These are phyloP conservation scores for Tipula helvola DNA, from an alignment of 2,888 invertebrate genomes.

Conservation along the genomic window DNA sequence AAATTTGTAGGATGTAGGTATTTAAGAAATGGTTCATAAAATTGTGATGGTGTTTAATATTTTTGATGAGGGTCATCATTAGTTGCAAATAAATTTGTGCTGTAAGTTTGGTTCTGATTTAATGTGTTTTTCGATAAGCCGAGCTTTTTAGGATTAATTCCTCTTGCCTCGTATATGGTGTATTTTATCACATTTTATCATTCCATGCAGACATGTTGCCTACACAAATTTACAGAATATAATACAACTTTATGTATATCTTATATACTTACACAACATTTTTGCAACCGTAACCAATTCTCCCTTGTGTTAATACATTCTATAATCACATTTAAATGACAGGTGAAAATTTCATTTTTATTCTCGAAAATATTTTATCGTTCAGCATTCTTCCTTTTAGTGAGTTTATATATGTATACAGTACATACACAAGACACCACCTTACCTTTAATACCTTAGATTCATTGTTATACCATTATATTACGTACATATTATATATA, in stretches of 20 bases:
- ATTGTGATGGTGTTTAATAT: neutral
- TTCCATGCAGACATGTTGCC: neutral
- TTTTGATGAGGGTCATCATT: neutral
- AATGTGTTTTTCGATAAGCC: too few species aligned
- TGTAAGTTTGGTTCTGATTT: neutral
- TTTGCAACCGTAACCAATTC: neutral
- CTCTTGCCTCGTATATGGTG: neutral
- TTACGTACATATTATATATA: neutral
- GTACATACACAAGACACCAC: neutral
- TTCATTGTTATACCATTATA: neutral
- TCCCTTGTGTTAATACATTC: neutral
- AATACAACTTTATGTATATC: neutral
- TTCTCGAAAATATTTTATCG: conserved; percentile 4
- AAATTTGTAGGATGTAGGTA: neutral
- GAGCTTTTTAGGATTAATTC: too few species aligned
- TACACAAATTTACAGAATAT: neutral
- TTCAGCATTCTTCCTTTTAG: neutral
- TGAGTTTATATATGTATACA: neutral
- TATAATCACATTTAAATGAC: conserved; percentile 4
- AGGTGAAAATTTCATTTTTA: neutral
- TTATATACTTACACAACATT: neutral
- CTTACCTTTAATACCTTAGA: neutral
- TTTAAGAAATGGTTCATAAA: neutral
- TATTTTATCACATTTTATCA: neutral
- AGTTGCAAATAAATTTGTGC: neutral